Evolutionary conservation across 2,113 vertebrate species (phyloP), one percentile per base, ranked within the genome.

Genomic region (Malurus cyaneus): DNA sequence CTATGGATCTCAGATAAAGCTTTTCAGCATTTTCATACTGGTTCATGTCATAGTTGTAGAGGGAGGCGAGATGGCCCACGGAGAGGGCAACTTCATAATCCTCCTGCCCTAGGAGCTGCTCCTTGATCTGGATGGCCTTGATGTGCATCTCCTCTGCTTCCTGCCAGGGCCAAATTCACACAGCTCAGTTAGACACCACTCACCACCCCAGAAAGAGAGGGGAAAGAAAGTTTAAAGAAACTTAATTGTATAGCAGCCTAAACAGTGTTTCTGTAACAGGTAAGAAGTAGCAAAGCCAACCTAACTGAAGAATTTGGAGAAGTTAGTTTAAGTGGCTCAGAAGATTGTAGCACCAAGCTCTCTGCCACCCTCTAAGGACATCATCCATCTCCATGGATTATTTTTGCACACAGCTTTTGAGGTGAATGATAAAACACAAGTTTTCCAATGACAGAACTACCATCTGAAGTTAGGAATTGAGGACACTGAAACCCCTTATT

Each of bases 71-170:
- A 88, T 99, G 99, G 73, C 99, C 99, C 95, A 99, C 99, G 3
- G 99, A 99, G 88, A 99, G 98, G 11, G 99, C 99, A 77, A 99
- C 99, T 98, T 99, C 99, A 10, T 99, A 99, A 98, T 99, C 99
- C 92, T 99, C 99, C 86, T 99, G 99, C 79, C 99, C 99, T 73
- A 99, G 98, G 24, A 99, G 98, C 96, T 99, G 99, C 97, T 99
- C 99, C 98, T 99, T 99, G 94, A 99, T 99, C 97, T 99, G 99
- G 97, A 99, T 99, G 77, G 99, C 99, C 97, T 99, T 99, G 96
- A 99, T 99, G 97, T 99, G 99, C 99, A 99, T 99, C 97, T 99
- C 99, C 97, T 99, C 99, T 19, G 99, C 99, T 96, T 99, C 99
- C 99, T 99, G 92, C 4, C 82, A 94, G 91, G 94, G 70, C 26